phyloP scores from a whole-genome alignment of 2,888 invertebrate species.

The Ophioninae sp. region DNA sequence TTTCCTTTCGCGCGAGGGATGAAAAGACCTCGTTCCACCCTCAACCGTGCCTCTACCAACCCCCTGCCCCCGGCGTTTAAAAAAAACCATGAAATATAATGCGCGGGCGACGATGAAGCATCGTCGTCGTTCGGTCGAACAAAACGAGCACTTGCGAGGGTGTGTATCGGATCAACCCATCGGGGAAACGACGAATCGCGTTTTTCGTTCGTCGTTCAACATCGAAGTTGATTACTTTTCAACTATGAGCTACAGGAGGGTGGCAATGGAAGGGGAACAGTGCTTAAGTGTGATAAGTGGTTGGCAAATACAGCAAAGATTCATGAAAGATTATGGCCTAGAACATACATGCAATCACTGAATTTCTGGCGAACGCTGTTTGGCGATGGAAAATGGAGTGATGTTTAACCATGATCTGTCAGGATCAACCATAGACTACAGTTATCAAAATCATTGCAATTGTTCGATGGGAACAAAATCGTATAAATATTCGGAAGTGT shows the following conservation, averaged over 20 bases:
- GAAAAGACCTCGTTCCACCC: constrained; percentile 23
- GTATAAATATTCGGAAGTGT: too few species aligned
- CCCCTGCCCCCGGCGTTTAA: constrained; percentile 10
- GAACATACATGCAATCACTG: neutral
- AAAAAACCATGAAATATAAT: constrained; percentile 29
- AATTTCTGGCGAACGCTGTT: neutral
- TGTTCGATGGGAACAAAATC: too few species aligned
- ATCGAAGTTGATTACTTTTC: constrained; percentile 21
- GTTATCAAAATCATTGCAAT: too few species aligned
- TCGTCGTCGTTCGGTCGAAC: constrained; percentile 10
- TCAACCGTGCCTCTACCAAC: too few species aligned
- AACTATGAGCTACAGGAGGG: neutral
- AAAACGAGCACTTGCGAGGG: constrained; percentile 40
- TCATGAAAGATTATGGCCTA: neutral
- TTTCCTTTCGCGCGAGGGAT: constrained; percentile 1
- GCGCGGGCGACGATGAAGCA: neutral
- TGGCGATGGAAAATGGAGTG: too few species aligned
- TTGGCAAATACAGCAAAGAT: neutral
- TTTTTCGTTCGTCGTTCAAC: neutral
- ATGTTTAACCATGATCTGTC: too few species aligned
- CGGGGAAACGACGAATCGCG: neutral
- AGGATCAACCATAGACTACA: too few species aligned
- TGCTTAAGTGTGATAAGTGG: neutral
- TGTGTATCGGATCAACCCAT: neutral
- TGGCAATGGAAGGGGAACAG: neutral